Evolutionary conservation across 1,140 invertebrate genomes (phyloP).

Genomic region (Nilaparvata lugens): DNA sequence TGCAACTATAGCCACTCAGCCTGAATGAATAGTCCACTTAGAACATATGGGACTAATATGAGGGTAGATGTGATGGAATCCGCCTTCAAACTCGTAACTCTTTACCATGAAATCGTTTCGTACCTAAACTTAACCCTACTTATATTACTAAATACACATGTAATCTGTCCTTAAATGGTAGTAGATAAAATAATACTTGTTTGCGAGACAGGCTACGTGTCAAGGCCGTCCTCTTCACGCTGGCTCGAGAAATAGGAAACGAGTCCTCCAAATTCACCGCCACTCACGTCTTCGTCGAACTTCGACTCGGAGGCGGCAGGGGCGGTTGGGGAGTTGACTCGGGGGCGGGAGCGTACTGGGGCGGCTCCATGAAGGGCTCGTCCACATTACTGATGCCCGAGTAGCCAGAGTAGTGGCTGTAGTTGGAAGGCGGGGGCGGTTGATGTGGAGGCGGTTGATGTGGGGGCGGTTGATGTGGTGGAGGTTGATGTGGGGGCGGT

Average conservation of each 20-base stretch:
- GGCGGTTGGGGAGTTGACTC: neutral
- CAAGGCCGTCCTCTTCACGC: conserved; percentile 53
- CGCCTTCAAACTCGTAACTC: too few species aligned
- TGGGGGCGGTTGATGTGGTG: neutral
- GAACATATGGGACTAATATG: too few species aligned
- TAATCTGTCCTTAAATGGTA: too few species aligned
- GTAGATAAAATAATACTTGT: neutral
- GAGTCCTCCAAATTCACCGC: conserved; percentile 68
- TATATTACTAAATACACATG: too few species aligned
- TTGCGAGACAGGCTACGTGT: conserved; percentile 20
- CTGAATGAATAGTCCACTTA: too few species aligned
- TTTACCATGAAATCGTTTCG: too few species aligned
- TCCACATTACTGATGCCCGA: neutral
- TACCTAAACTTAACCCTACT: too few species aligned
- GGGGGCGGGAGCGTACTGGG: too few species aligned
- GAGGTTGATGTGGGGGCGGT: neutral
- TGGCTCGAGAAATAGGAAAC: conserved; percentile 84
- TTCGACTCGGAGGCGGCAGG: conserved; percentile 15
- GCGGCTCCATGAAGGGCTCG: too few species aligned
- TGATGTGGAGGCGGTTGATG: neutral
- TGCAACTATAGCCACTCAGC: too few species aligned
- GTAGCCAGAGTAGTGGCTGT: conserved; percentile 7
- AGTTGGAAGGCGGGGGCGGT: conserved; percentile 16
- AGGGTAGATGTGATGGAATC: too few species aligned
- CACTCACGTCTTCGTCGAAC: conserved; percentile 45